A percentile compares a stretch with the other conserved stretches of the same genome.
These are phyloP conservation scores for Anaspis maculata DNA, from an alignment of 2,888 invertebrate species.

Conservation along the genomic window DNA sequence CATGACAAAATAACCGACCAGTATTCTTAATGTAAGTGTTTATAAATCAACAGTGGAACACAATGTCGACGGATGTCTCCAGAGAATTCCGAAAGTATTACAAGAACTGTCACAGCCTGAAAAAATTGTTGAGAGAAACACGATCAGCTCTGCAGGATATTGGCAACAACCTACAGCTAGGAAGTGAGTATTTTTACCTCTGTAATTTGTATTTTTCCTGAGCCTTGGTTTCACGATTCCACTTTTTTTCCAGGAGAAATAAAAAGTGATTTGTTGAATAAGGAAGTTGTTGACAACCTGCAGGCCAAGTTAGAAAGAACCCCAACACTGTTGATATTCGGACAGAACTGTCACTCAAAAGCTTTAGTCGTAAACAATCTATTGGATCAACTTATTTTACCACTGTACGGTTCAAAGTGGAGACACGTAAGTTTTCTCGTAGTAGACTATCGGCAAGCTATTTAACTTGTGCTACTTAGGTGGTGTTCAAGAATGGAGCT, in stretches of 20 bases:
- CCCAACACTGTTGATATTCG: slow-evolving; percentile 66
- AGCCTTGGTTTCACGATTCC: too few species aligned
- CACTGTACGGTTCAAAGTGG: slow-evolving; percentile 51
- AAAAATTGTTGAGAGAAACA: slow-evolving; percentile 37
- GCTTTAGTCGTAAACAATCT: slow-evolving; percentile 66
- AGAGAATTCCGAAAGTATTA: slow-evolving; percentile 37
- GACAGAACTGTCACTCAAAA: slow-evolving; percentile 61
- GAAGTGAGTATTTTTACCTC: slow-evolving; percentile 29
- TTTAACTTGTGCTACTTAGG: slow-evolving; percentile 35
- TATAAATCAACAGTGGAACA: slow-evolving; percentile 6
- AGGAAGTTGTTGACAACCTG: slow-evolving; percentile 30
- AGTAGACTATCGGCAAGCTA: not conserved
- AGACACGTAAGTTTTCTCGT: slow-evolving; percentile 52
- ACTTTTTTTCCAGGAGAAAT: slow-evolving; percentile 31
- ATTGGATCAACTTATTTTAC: slow-evolving; percentile 58
- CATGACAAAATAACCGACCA: slow-evolving; percentile 12
- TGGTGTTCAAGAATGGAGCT: slow-evolving; percentile 52
- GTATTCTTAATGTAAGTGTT: slow-evolving; percentile 11
- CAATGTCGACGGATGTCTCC: slow-evolving; percentile 30
- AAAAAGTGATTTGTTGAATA: slow-evolving; percentile 32
- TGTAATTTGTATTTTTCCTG: not conserved
- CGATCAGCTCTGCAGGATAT: slow-evolving; percentile 36
- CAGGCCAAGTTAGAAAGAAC: slow-evolving; percentile 33
- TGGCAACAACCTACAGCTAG: slow-evolving; percentile 31
- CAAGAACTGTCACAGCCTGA: slow-evolving; percentile 35